These are phyloP conservation scores for Dione juno DNA, from an alignment of 2,888 invertebrate genomes.

Conservation along the genomic window DNA sequence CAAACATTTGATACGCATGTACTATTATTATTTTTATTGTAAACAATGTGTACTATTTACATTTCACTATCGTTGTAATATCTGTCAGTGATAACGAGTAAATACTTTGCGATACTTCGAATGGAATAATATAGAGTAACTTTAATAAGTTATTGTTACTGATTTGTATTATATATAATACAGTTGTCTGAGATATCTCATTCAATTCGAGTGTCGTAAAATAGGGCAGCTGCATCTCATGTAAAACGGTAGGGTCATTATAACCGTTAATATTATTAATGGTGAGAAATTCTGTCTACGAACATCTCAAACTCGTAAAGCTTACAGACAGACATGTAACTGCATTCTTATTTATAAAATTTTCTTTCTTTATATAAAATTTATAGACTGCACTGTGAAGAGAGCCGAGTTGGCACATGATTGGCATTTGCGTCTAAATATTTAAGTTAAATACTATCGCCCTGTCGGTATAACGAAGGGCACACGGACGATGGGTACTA, in stretches of 20 bases:
- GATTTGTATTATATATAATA: neutral
- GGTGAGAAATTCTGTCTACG: neutral
- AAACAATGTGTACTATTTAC: slow-evolving; percentile 14
- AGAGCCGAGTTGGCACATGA: neutral
- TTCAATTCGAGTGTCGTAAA: slow-evolving; percentile 7
- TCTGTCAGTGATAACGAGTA: neutral
- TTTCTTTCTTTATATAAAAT: neutral
- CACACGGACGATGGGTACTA: too few species aligned
- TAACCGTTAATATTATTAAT: slow-evolving; percentile 7
- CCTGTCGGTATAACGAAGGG: neutral
- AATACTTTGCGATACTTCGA: neutral
- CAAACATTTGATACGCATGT: neutral
- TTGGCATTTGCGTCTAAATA: neutral
- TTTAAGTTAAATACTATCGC: neutral
- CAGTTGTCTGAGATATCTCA: neutral
- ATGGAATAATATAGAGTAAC: neutral
- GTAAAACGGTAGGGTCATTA: slow-evolving; percentile 2
- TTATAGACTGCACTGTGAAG: neutral
- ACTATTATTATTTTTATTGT: too few species aligned
- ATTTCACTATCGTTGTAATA: neutral
- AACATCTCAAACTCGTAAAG: neutral
- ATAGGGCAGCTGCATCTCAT: slow-evolving; percentile 9
- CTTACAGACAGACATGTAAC: neutral
- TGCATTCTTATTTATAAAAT: neutral
- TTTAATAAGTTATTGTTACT: neutral